phyloP scores from a whole-genome alignment of 1,140 invertebrate genomes.

The Polyergus mexicanus region DNA sequence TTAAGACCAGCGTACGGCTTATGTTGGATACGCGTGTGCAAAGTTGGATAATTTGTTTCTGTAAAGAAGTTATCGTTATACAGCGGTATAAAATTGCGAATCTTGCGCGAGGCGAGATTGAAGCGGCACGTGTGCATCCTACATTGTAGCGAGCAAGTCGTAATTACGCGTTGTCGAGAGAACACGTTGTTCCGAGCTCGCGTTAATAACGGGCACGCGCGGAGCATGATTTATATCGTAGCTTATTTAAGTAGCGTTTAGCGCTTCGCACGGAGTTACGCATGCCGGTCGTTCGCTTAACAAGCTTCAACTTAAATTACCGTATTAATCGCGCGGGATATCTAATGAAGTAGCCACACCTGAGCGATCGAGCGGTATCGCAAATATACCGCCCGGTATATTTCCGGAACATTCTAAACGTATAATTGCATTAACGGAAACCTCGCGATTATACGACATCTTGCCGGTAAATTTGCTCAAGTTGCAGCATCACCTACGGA shows the following conservation, averaged over 20 bases:
- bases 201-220: slow-evolving; percentile 51
- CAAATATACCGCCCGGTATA: slow-evolving; percentile 62
- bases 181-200: slow-evolving; percentile 36
- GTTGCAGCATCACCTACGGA: slow-evolving; percentile 63
- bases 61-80: neutral
- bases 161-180: slow-evolving; percentile 67
- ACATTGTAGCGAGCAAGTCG: slow-evolving; percentile 41
- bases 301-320: slow-evolving; percentile 51
- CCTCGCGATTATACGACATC: slow-evolving; percentile 52
- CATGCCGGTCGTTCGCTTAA: slow-evolving; percentile 54
- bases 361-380: slow-evolving; percentile 56
- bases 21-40: neutral
- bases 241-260: slow-evolving; percentile 67
- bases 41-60: slow-evolving; percentile 6
- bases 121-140: slow-evolving; percentile 29
- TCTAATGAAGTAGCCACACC: slow-evolving; percentile 33
- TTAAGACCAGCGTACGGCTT: neutral
- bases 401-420: slow-evolving; percentile 30
- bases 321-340: slow-evolving; percentile 20
- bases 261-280: slow-evolving; percentile 40
- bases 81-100: slow-evolving; percentile 20
- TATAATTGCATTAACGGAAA: slow-evolving; percentile 25
- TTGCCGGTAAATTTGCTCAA: slow-evolving; percentile 55
- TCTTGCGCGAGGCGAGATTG: slow-evolving; percentile 47
- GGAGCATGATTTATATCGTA: slow-evolving; percentile 65